Base-by-base conservation (phyloP, 35 echinoderm and acorn worm species). In the Heliocidaris tuberculata region DNA sequence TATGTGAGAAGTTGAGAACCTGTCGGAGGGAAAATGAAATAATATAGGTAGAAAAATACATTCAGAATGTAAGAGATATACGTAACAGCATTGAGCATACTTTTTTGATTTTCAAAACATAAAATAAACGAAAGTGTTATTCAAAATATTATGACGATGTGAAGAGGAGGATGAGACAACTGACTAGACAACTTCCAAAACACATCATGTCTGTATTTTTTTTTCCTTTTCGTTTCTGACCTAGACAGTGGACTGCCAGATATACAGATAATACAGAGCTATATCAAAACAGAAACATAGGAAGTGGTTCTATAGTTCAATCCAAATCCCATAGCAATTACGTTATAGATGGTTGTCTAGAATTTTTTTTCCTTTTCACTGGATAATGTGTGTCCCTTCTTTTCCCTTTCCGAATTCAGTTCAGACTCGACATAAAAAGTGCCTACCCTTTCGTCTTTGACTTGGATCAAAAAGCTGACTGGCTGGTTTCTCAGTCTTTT, bases 271-370 rank as follows among this genome's bases (percentile, higher is more conserved):
- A 1, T 42, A 42, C 3, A 42, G 17, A 70, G 17, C 5, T 2
- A 70, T 13, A 70, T 78, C 19, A 78, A 78, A 78, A 71, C 17
- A 71, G 19, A 65, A 71, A 71, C 7, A 27, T 89, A 15, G 87
- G 87, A 89, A 89, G 87, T 89, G 9, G 87, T 89, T 32, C 31
- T 48, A n/a, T n/a, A 89, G 87, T 89, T 48, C 47, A 89, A 47
- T 48, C 87, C 87, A 89, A 89, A 89, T 89, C 87, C 87, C 87
- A 13, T 31, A 47, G 19, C 87, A 89, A 89, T 89, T 89, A 89
- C 30, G 21, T 78, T 27, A 70, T 16, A 70, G 60, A 70, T 70
- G 60, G 60, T 70, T 78, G 65, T 78, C 65, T 78, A 19, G 65
- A 78, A n/a, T 78, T 70, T 17, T 27, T 24, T 6, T 19, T 78